Conservation (phyloP, 2,113 vertebrate genomes). For the Pseudonaja textilis region DNA sequence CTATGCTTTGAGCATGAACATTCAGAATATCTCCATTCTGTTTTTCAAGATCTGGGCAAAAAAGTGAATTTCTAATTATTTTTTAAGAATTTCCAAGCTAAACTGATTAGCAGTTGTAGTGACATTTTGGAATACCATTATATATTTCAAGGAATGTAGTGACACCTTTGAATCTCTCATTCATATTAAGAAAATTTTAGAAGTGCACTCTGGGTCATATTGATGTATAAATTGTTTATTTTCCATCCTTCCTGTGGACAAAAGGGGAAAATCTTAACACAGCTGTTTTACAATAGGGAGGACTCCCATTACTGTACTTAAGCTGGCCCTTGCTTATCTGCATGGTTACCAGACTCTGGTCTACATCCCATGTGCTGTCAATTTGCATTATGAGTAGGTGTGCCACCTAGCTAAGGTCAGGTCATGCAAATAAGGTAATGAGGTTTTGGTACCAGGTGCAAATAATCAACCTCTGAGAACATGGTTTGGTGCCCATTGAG, state of each 20-base stretch:
- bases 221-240: too few species aligned
- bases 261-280: neutral
- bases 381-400: neutral
- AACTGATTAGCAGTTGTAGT: neutral
- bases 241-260: too few species aligned
- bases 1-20: neutral
- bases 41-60: neutral
- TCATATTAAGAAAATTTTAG: neutral
- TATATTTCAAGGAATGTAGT: neutral
- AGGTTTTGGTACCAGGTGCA: too few species aligned
- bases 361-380: neutral
- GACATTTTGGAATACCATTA: neutral
- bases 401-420: neutral
- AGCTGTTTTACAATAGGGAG: neutral
- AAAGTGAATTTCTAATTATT: neutral
- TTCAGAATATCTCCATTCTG: neutral
- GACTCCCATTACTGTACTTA: neutral
- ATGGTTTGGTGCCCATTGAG: too few species aligned
- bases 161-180: neutral
- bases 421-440: too few species aligned
- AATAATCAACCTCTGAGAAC: too few species aligned
- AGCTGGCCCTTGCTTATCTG: neutral
- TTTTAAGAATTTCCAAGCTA: neutral
- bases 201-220: neutral
- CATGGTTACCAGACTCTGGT: neutral